Conservation (phyloP, 1,140 invertebrate species). For the Muscidifurax raptorellus region DNA sequence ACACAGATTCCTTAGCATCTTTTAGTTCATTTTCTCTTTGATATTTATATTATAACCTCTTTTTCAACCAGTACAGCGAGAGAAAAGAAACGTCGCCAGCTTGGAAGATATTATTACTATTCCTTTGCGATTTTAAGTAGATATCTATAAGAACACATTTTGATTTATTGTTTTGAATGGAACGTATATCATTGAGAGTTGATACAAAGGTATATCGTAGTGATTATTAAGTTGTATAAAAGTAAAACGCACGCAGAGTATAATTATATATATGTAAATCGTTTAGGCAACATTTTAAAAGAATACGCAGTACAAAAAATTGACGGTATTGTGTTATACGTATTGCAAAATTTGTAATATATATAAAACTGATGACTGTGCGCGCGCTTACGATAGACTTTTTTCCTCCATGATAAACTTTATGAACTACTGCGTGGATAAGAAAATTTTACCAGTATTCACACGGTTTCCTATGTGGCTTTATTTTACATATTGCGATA, state of each 20-base stretch:
- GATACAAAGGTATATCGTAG: background rate
- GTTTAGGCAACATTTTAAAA: background rate
- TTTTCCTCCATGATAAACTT: background rate
- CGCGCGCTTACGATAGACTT: background rate
- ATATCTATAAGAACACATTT: conserved; percentile 23
- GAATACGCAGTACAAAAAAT: conserved; percentile 2
- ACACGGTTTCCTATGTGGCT: background rate
- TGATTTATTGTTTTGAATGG: conserved; percentile 9
- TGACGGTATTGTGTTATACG: background rate
- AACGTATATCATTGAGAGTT: background rate
- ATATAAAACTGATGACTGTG: too few species aligned
- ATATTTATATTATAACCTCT: background rate
- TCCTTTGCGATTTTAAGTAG: background rate
- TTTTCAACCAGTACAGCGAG: background rate
- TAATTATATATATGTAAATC: background rate
- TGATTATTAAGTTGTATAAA: background rate
- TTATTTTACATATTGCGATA: conserved; percentile 4
- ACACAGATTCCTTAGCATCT: conserved; percentile 20
- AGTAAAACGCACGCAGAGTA: background rate
- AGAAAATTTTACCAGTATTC: too few species aligned
- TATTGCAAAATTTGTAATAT: background rate
- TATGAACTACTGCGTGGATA: background rate
- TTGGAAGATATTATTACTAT: background rate
- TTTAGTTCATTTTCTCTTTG: conserved; percentile 10
- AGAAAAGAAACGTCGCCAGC: background rate